Evolutionary conservation across 2,888 invertebrate species (phyloP).

Genomic region (Cartodere bifasciata): DNA sequence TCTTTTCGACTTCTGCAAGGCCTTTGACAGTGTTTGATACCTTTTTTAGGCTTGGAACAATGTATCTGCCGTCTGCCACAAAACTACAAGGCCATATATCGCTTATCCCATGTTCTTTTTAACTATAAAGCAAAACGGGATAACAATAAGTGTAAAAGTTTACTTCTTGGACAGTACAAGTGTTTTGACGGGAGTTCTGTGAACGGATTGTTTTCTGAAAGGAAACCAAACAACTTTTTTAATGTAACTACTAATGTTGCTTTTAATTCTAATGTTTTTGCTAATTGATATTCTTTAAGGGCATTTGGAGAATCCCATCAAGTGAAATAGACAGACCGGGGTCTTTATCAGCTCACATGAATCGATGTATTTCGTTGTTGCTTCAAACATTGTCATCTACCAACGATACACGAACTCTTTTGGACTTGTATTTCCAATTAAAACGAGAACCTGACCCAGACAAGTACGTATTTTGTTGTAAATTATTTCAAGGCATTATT

Average conservation of each 20-base stretch:
- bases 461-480: constrained; percentile 44
- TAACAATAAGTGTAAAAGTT: constrained; percentile 54
- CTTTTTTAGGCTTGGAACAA: constrained; percentile 58
- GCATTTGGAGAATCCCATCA: constrained; percentile 84
- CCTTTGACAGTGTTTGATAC: too few relatives aligned
- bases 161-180: constrained; percentile 56
- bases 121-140: constrained; percentile 53
- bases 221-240: constrained; percentile 78
- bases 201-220: constrained; percentile 73
- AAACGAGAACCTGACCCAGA: constrained; percentile 72
- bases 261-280: neutral
- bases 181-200: constrained; percentile 54
- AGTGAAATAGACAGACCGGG: constrained; percentile 87
- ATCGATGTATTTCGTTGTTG: constrained; percentile 66
- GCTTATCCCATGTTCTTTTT: constrained; percentile 74
- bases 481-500: neutral
- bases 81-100: constrained; percentile 86
- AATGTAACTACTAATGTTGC: constrained; percentile 45
- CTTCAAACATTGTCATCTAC: constrained; percentile 69
- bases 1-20: too few relatives aligned
- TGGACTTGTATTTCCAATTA: constrained; percentile 68
- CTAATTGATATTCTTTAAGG: constrained; percentile 34
- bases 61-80: constrained; percentile 78
- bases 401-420: constrained; percentile 65
- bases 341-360: constrained; percentile 84